These are phyloP conservation scores for Hetaerina titia DNA, from an alignment of 2,888 invertebrate genomes.

Conservation along the genomic window DNA sequence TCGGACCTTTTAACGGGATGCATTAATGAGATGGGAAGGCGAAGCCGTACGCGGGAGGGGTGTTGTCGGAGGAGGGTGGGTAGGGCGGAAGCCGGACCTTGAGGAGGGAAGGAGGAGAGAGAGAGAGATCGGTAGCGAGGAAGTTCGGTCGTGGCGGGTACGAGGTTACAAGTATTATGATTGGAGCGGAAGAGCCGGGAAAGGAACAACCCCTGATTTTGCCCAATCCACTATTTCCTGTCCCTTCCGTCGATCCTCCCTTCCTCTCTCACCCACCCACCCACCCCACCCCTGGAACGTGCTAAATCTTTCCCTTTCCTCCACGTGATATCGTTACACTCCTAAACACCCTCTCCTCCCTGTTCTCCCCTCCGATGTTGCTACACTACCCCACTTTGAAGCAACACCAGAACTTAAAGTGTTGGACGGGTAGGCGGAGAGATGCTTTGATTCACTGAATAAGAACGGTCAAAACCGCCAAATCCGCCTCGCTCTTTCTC, in stretches of 20 bases:
- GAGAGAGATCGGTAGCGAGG: neutral
- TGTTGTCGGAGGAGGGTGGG: neutral
- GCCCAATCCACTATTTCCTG: neutral
- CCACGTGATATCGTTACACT: neutral
- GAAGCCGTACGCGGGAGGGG: neutral
- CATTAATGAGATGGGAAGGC: slow-evolving; percentile 39
- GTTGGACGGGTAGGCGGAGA: no score
- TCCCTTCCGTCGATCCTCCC: neutral
- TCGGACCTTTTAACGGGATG: slow-evolving; percentile 13
- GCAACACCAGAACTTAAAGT: no score
- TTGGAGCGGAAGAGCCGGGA: neutral
- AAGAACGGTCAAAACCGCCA: no score
- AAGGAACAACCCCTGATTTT: slow-evolving; percentile 10
- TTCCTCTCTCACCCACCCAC: neutral
- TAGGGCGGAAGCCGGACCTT: neutral
- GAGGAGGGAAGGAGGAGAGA: neutral
- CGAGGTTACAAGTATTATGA: neutral
- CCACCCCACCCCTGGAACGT: neutral
- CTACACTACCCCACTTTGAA: no score
- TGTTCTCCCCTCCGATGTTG: neutral
- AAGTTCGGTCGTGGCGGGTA: neutral
- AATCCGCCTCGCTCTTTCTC: no score
- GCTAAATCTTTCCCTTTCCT: neutral
- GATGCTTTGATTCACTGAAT: no score
- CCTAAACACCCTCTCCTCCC: neutral